These are phyloP conservation scores for Diabrotica undecimpunctata DNA, from an alignment of 1,140 invertebrate genomes.

Conservation along the genomic window DNA sequence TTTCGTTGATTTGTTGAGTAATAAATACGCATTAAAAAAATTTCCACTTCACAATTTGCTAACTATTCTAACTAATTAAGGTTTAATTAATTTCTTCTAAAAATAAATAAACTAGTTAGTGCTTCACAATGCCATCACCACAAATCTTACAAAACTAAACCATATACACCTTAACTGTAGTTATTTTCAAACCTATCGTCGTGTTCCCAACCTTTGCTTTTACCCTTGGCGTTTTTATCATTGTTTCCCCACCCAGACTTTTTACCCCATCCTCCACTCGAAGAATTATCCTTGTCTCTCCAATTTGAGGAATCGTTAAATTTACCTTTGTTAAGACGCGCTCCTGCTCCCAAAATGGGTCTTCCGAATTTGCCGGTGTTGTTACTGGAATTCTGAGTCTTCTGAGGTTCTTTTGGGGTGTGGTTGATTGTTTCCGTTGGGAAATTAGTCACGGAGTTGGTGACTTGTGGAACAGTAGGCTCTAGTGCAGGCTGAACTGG, in stretches of 20 bases:
- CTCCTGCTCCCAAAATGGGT: slow-evolving; percentile 38
- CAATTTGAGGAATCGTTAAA: slow-evolving; percentile 14
- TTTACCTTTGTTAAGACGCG: slow-evolving; percentile 26
- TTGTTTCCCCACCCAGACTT: slow-evolving; percentile 19
- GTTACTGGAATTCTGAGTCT: not conserved
- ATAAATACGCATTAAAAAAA: too few relatives aligned
- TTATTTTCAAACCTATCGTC: slow-evolving; percentile 41
- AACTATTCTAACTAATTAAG: too few relatives aligned
- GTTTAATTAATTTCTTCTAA: too few relatives aligned
- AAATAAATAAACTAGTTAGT: too few relatives aligned
- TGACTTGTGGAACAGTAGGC: not conserved
- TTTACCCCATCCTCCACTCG: slow-evolving; percentile 18
- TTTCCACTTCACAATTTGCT: too few relatives aligned
- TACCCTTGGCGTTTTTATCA: slow-evolving; percentile 24
- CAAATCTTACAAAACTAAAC: too few relatives aligned
- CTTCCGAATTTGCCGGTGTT: slow-evolving; percentile 29
- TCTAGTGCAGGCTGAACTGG: not conserved
- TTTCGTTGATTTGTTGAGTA: too few relatives aligned
- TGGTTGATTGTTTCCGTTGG: not conserved
- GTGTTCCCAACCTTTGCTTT: slow-evolving; percentile 39
- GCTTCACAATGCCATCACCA: too few relatives aligned
- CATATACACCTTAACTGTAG: slow-evolving; percentile 30
- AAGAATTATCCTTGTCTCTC: slow-evolving; percentile 23
- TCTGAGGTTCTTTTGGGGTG: not conserved
- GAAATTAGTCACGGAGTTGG: not conserved